Evolutionary conservation across 2,797 vertebrate species (phyloP).

Genomic region (Enteromius anoplus): DNA sequence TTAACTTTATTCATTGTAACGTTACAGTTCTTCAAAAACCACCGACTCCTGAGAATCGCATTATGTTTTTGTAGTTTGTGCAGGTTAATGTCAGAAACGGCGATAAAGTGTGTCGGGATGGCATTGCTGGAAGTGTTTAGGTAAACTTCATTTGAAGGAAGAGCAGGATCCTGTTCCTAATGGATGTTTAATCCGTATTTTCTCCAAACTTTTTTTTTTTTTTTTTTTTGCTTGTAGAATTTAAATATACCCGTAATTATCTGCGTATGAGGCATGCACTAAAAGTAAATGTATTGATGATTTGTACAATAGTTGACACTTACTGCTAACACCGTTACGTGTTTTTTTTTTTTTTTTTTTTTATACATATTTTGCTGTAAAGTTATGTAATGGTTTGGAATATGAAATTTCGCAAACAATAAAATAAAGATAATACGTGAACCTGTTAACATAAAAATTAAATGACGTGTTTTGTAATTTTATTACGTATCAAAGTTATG

Average conservation of each 20-base stretch:
- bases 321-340: neutral
- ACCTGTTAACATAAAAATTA: too few species aligned
- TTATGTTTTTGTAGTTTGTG: neutral
- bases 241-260: neutral
- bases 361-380: neutral
- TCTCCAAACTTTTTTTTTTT: neutral
- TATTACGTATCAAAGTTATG: neutral
- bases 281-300: neutral
- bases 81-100: neutral
- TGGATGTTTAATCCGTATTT: neutral
- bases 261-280: neutral
- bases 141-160: neutral
- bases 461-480: too few species aligned
- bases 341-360: neutral
- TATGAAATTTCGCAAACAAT: too few species aligned
- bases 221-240: too few species aligned
- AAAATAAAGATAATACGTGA: too few species aligned
- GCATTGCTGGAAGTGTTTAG: neutral
- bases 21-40: neutral
- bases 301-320: neutral
- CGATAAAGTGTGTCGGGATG: neutral
- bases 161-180: neutral
- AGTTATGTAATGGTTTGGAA: neutral
- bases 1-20: neutral
- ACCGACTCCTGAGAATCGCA: too few species aligned